phyloP scores from a whole-genome alignment of 2,797 vertebrate genomes.

The Adrianichthys oophorus region DNA sequence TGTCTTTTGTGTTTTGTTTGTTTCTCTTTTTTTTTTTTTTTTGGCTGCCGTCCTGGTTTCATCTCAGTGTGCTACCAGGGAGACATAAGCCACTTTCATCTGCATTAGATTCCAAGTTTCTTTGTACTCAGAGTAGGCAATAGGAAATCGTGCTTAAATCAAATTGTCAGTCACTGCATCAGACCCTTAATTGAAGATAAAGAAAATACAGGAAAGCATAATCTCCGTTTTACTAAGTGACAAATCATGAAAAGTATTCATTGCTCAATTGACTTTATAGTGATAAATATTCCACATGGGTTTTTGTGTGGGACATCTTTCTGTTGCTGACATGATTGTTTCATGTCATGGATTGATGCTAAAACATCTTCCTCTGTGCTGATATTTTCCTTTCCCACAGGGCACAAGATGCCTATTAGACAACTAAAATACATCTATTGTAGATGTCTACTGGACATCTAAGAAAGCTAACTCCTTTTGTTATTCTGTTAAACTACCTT shows the following conservation, averaged over 20 bases:
- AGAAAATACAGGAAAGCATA: constrained; percentile 10
- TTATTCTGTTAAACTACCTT: no score
- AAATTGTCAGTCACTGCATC: constrained; percentile 45
- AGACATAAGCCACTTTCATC: constrained; percentile 84
- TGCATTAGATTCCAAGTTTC: constrained; percentile 76
- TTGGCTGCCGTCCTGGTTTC: constrained; percentile 75
- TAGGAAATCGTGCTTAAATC: constrained; percentile 70
- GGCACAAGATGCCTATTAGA: no score
- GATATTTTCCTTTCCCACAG: no score
- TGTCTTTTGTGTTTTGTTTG: constrained; percentile 12
- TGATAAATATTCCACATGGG: no score
- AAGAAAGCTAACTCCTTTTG: no score
- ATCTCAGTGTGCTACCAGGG: constrained; percentile 77
- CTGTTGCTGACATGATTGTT: no score
- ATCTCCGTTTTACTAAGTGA: constrained; percentile 21
- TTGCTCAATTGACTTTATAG: no score
- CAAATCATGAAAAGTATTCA: neutral
- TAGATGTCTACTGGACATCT: no score
- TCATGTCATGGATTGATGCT: no score
- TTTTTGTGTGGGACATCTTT: no score
- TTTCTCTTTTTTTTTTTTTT: constrained; percentile 40
- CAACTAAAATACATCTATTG: no score
- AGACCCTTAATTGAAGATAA: constrained; percentile 56
- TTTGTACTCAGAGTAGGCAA: constrained; percentile 76
- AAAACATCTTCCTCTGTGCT: no score